A percentile compares a stretch with the other conserved stretches of the same genome.
Conservation (phyloP, 2,113 vertebrate species). For the Cinclus mexicanus region DNA sequence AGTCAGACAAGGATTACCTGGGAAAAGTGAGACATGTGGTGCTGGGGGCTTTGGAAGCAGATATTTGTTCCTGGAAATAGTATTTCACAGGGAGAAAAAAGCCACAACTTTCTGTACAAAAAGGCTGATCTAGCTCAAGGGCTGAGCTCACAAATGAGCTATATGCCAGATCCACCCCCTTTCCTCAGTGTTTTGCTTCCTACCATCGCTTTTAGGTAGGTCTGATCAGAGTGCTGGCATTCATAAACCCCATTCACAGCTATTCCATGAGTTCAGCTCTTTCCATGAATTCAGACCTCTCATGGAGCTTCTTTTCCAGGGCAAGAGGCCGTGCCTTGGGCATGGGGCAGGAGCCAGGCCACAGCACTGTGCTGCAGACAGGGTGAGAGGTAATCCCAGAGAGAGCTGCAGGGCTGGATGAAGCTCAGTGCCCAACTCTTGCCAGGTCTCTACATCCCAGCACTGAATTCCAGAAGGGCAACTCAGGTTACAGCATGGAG, state of each 20-base stretch:
- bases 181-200: neutral
- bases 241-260: neutral
- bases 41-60: neutral
- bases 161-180: neutral
- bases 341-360: neutral
- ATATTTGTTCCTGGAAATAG: neutral
- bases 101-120: neutral
- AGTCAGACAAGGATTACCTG: neutral
- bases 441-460: neutral
- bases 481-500: neutral
- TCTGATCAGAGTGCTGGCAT: neutral
- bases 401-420: neutral
- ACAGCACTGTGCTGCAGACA: neutral
- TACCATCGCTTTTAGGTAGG: neutral
- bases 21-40: rapidly evolving
- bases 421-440: rapidly evolving
- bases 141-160: neutral
- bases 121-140: neutral
- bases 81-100: neutral
- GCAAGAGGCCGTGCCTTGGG: neutral
- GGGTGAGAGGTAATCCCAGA: neutral
- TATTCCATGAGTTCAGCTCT: neutral
- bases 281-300: neutral
- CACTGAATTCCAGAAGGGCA: neutral
- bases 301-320: neutral